These are phyloP conservation scores for Drosophila punjabiensis DNA, from an alignment of 1,140 invertebrate genomes.

Conservation along the genomic window DNA sequence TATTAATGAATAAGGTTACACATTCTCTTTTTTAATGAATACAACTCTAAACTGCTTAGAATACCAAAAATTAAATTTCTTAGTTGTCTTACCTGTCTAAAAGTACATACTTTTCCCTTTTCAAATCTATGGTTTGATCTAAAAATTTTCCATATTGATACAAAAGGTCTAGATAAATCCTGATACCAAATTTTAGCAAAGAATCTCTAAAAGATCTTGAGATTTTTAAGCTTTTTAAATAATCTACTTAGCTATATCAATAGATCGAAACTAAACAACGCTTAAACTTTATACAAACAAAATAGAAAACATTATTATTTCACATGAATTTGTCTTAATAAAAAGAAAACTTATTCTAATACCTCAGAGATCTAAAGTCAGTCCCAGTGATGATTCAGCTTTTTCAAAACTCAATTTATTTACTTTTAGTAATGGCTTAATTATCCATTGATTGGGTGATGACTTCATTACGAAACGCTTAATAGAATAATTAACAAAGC, in stretches of 20 bases:
- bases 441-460: slow-evolving; percentile 33
- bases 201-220: background rate
- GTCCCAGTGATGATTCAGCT: slow-evolving; percentile 13
- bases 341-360: background rate
- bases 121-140: background rate
- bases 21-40: background rate
- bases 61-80: no score
- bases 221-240: background rate
- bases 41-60: no score
- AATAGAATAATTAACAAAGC: slow-evolving; percentile 32
- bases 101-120: background rate
- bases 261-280: background rate
- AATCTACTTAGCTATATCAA: background rate
- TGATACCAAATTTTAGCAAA: background rate
- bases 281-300: background rate
- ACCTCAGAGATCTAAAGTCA: background rate
- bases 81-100: background rate
- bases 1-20: background rate
- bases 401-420: slow-evolving; percentile 7
- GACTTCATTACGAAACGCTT: slow-evolving; percentile 45
- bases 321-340: background rate
- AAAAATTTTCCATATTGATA: background rate
- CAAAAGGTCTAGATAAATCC: background rate
- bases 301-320: background rate
- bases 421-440: slow-evolving; percentile 20